These are phyloP conservation scores for Eutrigla gurnardus DNA, from an alignment of 2,797 vertebrate species.

Conservation along the genomic window DNA sequence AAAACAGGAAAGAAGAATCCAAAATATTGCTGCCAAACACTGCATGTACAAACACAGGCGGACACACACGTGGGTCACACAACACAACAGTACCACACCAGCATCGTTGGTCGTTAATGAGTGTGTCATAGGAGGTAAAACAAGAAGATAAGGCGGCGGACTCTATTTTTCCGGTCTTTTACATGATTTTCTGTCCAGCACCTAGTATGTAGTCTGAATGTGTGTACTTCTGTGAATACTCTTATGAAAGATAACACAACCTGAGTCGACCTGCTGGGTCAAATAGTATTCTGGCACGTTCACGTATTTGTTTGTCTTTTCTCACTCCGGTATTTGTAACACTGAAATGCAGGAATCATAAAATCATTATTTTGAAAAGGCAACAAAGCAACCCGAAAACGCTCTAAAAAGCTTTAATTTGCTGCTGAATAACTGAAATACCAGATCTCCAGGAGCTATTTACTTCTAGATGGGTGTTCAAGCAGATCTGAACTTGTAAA, in stretches of 20 bases:
- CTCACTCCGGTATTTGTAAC: not conserved
- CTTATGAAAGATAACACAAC: not conserved
- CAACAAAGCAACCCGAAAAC: not conserved
- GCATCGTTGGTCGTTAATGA: not conserved
- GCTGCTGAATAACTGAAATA: constrained; percentile 5
- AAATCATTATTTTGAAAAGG: constrained; percentile 10
- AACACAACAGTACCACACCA: constrained; percentile 24
- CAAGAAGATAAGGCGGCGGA: not conserved
- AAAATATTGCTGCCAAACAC: constrained; percentile 28
- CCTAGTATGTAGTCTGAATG: not conserved
- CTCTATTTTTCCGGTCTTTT: not conserved
- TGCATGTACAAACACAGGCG: constrained; percentile 50
- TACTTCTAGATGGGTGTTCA: not conserved
- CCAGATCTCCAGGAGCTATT: not conserved
- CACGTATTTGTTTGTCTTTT: not conserved
- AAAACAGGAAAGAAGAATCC: constrained; percentile 39
- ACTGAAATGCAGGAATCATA: constrained; percentile 1
- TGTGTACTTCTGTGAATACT: not conserved
- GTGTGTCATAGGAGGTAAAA: not conserved
- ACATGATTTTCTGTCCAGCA: not conserved
- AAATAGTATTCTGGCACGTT: constrained; percentile 2
- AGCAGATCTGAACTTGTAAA: not conserved
- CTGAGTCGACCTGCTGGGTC: constrained; percentile 10
- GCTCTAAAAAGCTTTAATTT: not conserved
- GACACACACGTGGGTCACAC: constrained; percentile 4